These are phyloP conservation scores for Poeciliopsis paucimaculata DNA, from an alignment of 2,797 vertebrate species.

Conservation along the genomic window DNA sequence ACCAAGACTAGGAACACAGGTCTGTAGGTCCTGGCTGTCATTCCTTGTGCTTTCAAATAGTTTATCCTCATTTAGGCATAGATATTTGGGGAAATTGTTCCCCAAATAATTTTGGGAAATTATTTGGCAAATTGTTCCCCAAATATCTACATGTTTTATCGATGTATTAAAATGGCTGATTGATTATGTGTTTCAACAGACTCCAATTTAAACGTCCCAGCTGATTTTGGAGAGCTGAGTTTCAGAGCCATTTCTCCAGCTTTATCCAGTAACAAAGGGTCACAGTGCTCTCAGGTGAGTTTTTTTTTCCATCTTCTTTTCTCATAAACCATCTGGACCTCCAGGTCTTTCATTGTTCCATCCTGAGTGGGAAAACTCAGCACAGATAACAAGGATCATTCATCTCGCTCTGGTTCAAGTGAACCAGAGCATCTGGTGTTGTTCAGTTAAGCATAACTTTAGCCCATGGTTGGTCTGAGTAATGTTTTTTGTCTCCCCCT, in stretches of 20 bases:
- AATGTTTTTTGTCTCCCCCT: conserved; percentile 20
- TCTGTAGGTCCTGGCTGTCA: conserved; percentile 49
- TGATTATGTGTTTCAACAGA: conserved; percentile 65
- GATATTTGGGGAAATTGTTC: background rate
- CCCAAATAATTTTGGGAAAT: background rate
- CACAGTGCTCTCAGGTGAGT: conserved; percentile 75
- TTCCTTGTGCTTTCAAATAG: background rate
- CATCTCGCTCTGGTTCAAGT: conserved; percentile 83
- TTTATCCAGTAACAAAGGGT: conserved; percentile 66
- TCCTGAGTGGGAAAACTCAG: conserved; percentile 44
- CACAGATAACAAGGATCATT: conserved; percentile 86
- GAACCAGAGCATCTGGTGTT: conserved; percentile 17
- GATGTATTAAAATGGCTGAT: background rate
- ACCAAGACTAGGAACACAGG: conserved; percentile 86
- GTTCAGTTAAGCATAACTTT: background rate
- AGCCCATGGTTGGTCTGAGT: background rate
- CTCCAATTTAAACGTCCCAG: conserved; percentile 57
- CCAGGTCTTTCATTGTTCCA: background rate
- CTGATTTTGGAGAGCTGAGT: conserved; percentile 58
- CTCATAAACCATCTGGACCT: background rate
- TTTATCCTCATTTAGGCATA: too few species aligned
- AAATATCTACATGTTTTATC: background rate
- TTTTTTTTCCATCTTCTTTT: background rate
- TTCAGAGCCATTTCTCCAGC: conserved; percentile 72
- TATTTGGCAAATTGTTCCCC: background rate